phyloP scores from a whole-genome alignment of 2,797 vertebrate species.

The Enteromius trimaculatus region DNA sequence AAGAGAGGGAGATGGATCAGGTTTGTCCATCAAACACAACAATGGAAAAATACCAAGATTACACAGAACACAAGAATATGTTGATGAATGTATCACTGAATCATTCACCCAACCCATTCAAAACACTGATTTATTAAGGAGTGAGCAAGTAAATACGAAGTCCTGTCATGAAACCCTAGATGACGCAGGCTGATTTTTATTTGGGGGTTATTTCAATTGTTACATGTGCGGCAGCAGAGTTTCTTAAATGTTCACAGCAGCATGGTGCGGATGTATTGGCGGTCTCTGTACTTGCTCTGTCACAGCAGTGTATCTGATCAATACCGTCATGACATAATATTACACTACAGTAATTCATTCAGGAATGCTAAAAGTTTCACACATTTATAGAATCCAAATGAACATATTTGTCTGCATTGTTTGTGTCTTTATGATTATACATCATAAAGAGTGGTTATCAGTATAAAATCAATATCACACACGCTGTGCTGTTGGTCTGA shows the following conservation, averaged over 20 bases:
- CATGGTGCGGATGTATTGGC: neutral
- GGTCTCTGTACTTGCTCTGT: neutral
- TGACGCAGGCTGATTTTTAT: neutral
- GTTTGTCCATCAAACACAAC: neutral
- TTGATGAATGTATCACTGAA: neutral
- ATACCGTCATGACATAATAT: too few relatives aligned
- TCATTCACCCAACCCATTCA: neutral
- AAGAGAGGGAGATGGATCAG: neutral
- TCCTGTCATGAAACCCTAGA: neutral
- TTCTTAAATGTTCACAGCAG: neutral
- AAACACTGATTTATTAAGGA: neutral
- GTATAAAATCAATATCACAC: slow-evolving; percentile 4
- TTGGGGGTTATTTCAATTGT: neutral
- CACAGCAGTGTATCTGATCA: too few relatives aligned
- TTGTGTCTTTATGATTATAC: neutral
- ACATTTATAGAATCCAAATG: neutral
- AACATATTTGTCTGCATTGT: neutral
- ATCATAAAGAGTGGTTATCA: neutral
- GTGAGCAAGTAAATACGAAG: neutral
- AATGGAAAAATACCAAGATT: neutral
- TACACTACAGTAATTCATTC: neutral
- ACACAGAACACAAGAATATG: neutral
- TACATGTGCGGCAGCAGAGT: neutral
- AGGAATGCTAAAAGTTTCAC: neutral
- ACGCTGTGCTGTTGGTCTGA: neutral